phyloP scores from a whole-genome alignment of 2,888 invertebrate species.

The Calameuta filiformis region DNA sequence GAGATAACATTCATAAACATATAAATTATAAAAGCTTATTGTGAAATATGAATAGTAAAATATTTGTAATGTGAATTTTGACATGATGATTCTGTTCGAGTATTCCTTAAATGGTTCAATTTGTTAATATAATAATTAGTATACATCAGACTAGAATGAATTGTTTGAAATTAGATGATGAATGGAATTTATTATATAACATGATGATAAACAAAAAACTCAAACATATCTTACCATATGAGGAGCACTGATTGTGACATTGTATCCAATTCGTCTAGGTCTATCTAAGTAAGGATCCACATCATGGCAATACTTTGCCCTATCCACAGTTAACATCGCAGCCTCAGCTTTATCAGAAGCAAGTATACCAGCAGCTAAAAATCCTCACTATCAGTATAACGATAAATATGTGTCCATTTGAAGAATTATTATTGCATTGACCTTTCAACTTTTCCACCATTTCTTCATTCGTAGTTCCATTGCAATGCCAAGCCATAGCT shows the following conservation, averaged over 20 bases:
- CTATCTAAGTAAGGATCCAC: slow-evolving; percentile 87
- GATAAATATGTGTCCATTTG: neutral
- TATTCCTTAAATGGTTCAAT: neutral
- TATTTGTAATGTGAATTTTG: neutral
- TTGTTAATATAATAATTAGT: neutral
- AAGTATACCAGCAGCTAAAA: slow-evolving; percentile 83
- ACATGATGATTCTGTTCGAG: neutral
- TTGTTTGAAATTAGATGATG: neutral
- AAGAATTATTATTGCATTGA: slow-evolving; percentile 60
- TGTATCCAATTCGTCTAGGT: slow-evolving; percentile 93
- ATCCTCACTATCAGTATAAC: neutral
- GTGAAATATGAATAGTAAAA: neutral
- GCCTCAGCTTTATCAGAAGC: slow-evolving; percentile 78
- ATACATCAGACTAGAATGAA: neutral
- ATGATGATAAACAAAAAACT: slow-evolving; percentile 14
- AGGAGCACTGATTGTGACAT: slow-evolving; percentile 96
- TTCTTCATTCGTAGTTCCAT: slow-evolving; percentile 85
- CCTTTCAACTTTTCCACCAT: slow-evolving; percentile 84
- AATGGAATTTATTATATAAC: slow-evolving; percentile 1
- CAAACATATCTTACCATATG: slow-evolving; percentile 80
- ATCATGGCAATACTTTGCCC: slow-evolving; percentile 82
- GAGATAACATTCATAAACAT: neutral
- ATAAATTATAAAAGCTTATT: neutral
- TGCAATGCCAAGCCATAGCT: slow-evolving; percentile 92
- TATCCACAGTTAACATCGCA: slow-evolving; percentile 87